A percentile compares a stretch with the other conserved stretches of the same genome.
These are phyloP conservation scores for Chlorodrepanis virens DNA, from an alignment of 2,113 vertebrate genomes.

Conservation along the genomic window DNA sequence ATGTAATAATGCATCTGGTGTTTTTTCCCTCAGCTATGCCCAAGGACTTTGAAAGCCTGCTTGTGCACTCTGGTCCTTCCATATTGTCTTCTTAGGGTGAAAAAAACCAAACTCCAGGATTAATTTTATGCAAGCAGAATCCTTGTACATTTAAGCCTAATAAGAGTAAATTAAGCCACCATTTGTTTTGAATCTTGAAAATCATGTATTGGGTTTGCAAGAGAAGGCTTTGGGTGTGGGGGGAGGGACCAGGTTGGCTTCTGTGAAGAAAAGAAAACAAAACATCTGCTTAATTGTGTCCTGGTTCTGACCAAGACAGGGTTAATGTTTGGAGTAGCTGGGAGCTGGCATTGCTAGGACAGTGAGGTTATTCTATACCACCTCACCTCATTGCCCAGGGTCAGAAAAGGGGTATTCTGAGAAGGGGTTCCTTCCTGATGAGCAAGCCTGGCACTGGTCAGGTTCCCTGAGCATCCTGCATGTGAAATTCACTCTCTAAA, in stretches of 20 bases:
- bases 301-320: neutral
- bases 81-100: neutral
- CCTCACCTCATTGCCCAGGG: fast-evolving
- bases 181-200: neutral
- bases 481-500: neutral
- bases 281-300: neutral
- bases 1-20: neutral
- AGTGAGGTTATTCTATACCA: neutral
- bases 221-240: neutral
- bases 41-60: neutral
- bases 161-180: neutral
- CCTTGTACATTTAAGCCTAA: neutral
- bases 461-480: neutral
- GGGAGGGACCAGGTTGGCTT: neutral
- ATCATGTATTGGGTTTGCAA: fast-evolving
- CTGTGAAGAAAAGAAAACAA: neutral
- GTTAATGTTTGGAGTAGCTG: neutral
- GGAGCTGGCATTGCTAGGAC: neutral
- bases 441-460: neutral
- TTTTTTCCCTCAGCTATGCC: neutral
- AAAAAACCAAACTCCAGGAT: neutral
- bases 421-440: neutral
- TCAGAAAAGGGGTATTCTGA: neutral
- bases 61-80: neutral
- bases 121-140: neutral